Evolutionary conservation across 92 coral and sea anemone genomes (phyloP).

Genomic region (Epizoanthus rinbou): DNA sequence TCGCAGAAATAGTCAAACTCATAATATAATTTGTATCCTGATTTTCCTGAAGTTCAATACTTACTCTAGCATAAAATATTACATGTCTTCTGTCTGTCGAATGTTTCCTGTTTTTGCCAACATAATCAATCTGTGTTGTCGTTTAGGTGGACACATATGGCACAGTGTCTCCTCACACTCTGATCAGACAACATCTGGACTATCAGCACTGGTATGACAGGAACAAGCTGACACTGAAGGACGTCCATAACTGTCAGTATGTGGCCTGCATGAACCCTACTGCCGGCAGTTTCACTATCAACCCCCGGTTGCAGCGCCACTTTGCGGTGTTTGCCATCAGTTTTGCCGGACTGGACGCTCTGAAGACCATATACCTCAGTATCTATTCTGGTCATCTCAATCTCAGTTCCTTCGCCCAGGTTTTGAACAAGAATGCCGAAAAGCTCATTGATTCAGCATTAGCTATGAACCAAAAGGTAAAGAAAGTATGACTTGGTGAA

Average conservation of each 20-base stretch:
- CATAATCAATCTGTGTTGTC: constrained; percentile 1
- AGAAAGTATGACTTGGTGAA: not conserved
- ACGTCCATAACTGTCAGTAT: constrained; percentile 95
- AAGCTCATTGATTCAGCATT: constrained; percentile 92
- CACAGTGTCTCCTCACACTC: constrained; percentile 99
- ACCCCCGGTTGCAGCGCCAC: constrained; percentile 97
- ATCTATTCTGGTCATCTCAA: constrained; percentile 88
- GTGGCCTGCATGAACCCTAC: constrained; percentile 99
- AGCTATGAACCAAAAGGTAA: constrained; percentile 96
- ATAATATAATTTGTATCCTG: not conserved
- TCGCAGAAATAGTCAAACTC: not conserved
- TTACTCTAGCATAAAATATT: not conserved
- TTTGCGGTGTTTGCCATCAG: constrained; percentile 99
- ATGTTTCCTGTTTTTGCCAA: not conserved
- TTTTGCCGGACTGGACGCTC: constrained; percentile 97
- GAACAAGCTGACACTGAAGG: constrained; percentile 90
- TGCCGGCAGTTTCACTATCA: constrained; percentile 99
- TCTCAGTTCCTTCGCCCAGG: constrained; percentile 58
- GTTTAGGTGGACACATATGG: constrained; percentile 98
- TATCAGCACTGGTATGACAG: constrained; percentile 98
- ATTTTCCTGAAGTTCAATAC: not conserved
- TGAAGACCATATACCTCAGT: constrained; percentile 94
- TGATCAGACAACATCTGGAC: constrained; percentile 96
- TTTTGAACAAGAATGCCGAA: constrained; percentile 76
- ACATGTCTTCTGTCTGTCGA: not conserved